A percentile compares a stretch with the other conserved stretches of the same genome.
These are phyloP conservation scores for Panzeria rudis DNA, from an alignment of 2,888 invertebrate species.

Conservation along the genomic window DNA sequence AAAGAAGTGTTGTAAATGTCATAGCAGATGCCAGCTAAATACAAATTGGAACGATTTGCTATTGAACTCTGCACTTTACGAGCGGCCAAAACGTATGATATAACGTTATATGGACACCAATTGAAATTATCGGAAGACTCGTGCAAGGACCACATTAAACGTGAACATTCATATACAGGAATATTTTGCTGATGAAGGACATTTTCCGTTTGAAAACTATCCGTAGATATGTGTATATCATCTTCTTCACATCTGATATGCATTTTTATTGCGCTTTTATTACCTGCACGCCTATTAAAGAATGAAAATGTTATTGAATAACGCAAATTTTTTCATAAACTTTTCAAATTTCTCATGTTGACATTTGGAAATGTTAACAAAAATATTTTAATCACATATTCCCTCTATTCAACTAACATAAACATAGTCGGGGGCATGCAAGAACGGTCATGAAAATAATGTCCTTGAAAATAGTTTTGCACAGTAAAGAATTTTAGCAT, in stretches of 20 bases:
- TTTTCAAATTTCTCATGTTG: too few relatives aligned
- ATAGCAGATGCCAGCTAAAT: conserved; percentile 46
- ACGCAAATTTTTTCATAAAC: too few relatives aligned
- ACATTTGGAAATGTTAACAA: too few relatives aligned
- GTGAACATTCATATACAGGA: background rate
- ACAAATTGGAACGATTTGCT: background rate
- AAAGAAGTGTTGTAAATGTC: conserved; percentile 4
- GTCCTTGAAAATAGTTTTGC: too few relatives aligned
- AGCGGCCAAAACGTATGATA: conserved; percentile 22
- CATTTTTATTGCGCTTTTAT: background rate
- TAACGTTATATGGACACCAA: conserved; percentile 38
- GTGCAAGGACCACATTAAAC: conserved; percentile 14
- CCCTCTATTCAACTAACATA: too few relatives aligned
- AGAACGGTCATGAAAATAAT: too few relatives aligned
- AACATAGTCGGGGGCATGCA: too few relatives aligned
- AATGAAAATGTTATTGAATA: background rate
- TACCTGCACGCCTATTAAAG: background rate
- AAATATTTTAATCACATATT: too few relatives aligned
- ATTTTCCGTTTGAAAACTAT: background rate
- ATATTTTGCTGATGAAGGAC: background rate
- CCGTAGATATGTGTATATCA: background rate
- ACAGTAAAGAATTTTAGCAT: too few relatives aligned
- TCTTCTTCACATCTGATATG: background rate
- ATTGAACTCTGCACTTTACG: background rate
- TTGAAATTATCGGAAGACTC: background rate